A percentile compares a stretch with the other conserved stretches of the same genome.
Evolutionary conservation across 92 coral and sea anemone species (phyloP).

Genomic region (Epizoanthus ramosus): DNA sequence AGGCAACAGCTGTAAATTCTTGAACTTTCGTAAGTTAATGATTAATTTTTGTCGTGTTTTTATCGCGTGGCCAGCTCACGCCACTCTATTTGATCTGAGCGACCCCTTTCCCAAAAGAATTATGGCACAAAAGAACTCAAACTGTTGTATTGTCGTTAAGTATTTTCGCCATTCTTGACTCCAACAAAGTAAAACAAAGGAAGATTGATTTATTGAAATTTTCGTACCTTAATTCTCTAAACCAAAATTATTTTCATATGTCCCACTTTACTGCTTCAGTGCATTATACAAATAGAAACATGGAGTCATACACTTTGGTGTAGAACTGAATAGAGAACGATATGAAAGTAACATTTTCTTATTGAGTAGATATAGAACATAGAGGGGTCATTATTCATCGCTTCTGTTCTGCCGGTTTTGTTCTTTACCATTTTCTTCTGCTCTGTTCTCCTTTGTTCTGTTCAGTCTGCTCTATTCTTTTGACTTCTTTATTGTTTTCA

Average conservation of each 20-base stretch:
- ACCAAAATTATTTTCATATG: not conserved
- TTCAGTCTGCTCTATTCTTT: not conserved
- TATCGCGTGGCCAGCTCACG: conserved; percentile 38
- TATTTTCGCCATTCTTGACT: conserved; percentile 15
- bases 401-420: too few species aligned
- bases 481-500: not conserved
- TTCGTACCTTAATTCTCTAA: not conserved
- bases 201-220: not conserved
- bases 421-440: too few species aligned
- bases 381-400: too few species aligned
- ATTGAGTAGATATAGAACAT: too few species aligned
- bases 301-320: not conserved
- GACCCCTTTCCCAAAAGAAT: not conserved
- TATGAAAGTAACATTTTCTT: too few species aligned
- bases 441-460: not conserved
- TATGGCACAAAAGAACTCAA: conserved; percentile 9
- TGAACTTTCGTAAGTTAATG: too few species aligned
- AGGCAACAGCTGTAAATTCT: not conserved
- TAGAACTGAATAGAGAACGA: not conserved
- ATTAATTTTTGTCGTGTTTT: not conserved
- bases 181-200: conserved; percentile 10
- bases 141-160: conserved; percentile 38
- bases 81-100: conserved; percentile 3
- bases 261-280: not conserved
- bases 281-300: not conserved